These are phyloP conservation scores for Drosophila kanekoi DNA, from an alignment of 2,888 invertebrate species.

Conservation along the genomic window DNA sequence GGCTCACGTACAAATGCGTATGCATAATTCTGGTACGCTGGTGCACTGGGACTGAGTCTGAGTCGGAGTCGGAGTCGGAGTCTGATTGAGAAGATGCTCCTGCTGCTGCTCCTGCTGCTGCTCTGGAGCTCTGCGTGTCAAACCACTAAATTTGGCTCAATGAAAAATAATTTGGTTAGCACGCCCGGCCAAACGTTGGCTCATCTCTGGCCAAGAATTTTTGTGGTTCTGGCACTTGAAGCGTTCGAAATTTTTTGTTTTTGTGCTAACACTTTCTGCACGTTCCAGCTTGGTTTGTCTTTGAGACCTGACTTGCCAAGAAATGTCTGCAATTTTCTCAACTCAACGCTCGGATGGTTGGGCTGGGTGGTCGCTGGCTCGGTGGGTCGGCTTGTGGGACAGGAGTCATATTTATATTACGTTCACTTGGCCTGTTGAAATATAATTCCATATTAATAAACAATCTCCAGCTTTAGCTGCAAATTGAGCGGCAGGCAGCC, in stretches of 20 bases:
- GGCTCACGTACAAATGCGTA: slow-evolving; percentile 34
- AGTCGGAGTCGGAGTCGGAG: slow-evolving; percentile 1
- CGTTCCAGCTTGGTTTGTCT: slow-evolving; percentile 40
- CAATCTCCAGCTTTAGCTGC: slow-evolving; percentile 54
- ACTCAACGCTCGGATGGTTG: background rate
- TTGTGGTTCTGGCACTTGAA: slow-evolving; percentile 24
- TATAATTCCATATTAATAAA: slow-evolving; percentile 72
- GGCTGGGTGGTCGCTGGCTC: slow-evolving; percentile 1
- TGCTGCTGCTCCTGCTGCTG: slow-evolving; percentile 1
- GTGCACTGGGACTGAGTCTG: slow-evolving; percentile 22
- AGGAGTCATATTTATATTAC: slow-evolving; percentile 46
- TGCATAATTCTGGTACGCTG: slow-evolving; percentile 41
- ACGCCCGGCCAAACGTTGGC: slow-evolving; percentile 35
- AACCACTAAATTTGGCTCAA: slow-evolving; percentile 57
- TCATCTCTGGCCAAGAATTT: slow-evolving; percentile 31
- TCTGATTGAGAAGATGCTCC: slow-evolving; percentile 27
- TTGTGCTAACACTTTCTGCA: slow-evolving; percentile 47
- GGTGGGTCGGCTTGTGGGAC: background rate
- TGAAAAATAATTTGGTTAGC: slow-evolving; percentile 72
- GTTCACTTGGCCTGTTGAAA: slow-evolving; percentile 40
- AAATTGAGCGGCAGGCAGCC: slow-evolving; percentile 42
- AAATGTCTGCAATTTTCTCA: slow-evolving; percentile 41
- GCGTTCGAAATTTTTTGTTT: slow-evolving; percentile 21
- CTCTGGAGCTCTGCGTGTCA: slow-evolving; percentile 25
- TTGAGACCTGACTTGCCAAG: slow-evolving; percentile 49